Evolutionary conservation across 1,140 invertebrate species (phyloP).

Genomic region (Cydia splendana): DNA sequence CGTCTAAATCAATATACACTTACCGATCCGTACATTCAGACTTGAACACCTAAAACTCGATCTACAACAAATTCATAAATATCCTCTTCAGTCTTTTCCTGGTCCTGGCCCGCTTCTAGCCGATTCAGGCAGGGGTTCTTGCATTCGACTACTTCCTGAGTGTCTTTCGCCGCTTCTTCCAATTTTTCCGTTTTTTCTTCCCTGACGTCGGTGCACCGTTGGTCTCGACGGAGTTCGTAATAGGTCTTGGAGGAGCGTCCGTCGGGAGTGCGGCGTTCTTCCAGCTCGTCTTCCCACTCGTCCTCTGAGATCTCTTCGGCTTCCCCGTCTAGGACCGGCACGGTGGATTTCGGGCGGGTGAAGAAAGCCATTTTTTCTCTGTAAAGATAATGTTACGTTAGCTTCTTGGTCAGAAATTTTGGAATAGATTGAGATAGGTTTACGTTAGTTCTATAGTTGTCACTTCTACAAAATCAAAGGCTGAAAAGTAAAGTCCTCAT

Average conservation of each 20-base stretch:
- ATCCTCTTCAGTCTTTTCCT: constrained; percentile 74
- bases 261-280: constrained; percentile 67
- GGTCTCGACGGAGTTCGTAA: constrained; percentile 61
- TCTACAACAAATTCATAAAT: constrained; percentile 86
- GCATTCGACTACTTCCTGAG: constrained; percentile 57
- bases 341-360: constrained; percentile 87
- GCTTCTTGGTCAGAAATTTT: constrained; percentile 36
- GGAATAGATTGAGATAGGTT: neutral
- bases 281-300: constrained; percentile 70
- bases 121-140: constrained; percentile 64
- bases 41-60: constrained; percentile 84
- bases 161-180: neutral
- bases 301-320: constrained; percentile 63
- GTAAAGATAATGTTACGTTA: constrained; percentile 55
- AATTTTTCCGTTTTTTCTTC: constrained; percentile 30
- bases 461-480: no score
- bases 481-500: no score
- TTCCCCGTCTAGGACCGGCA: constrained; percentile 88
- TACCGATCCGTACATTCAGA: constrained; percentile 62
- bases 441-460: no score
- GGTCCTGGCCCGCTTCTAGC: constrained; percentile 48
- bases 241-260: constrained; percentile 69
- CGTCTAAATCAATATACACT: constrained; percentile 17
- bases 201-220: constrained; percentile 39
- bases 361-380: constrained; percentile 98